Evolutionary conservation across 2,113 vertebrate species (phyloP), one percentile per base, ranked within the genome.

Genomic region (Macrotus californicus): DNA sequence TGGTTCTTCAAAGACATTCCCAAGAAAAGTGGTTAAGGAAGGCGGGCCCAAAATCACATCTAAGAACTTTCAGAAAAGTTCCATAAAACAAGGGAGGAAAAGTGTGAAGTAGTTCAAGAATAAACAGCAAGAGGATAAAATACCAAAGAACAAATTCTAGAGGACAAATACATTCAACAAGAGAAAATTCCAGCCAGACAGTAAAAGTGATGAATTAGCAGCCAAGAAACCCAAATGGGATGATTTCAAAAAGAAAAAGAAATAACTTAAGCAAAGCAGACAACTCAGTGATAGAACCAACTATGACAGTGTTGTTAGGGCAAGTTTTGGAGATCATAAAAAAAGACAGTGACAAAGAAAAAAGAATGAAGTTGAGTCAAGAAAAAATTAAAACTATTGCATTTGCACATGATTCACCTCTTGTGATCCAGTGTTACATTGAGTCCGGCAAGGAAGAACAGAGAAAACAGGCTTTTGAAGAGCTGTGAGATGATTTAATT

Each of bases 381-480:
- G 8, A 24, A 50, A 76, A 73, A 48, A 34, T 50, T 46, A 76
- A 34, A 76, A 69, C 66, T 18, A 99, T 99, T 97, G 99, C 99
- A 0, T 99, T 99, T 97, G 99, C 99, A 2, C 99, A 99, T 6
- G 99, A 99, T 96, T 99, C 99, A 0, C 99, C 99, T 24, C 98
- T 99, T 24, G 99, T 99, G 76, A 99, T 99, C 96, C 99, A 99
- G 97, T 99, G 99, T 96, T 99, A 99, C 91, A 98, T 99, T 96
- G 99, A 99, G 95, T 99, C 99, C 52, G 99, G 99, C 21, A 99
- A 84, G 85, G 98, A 99, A 66, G 97, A 99, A 90, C 99, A 99
- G 97, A 99, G 99, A 59, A 97, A 98, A 82, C 98, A 99, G 72
- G 98, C 98, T 22, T 99, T 99, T 93, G 98, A 99, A 72, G 99